Percentiles rank a stretch among this genome's conserved stretches.
Conservation (phyloP, 2,797 vertebrate genomes). For the Pogoniulus pusillus region DNA sequence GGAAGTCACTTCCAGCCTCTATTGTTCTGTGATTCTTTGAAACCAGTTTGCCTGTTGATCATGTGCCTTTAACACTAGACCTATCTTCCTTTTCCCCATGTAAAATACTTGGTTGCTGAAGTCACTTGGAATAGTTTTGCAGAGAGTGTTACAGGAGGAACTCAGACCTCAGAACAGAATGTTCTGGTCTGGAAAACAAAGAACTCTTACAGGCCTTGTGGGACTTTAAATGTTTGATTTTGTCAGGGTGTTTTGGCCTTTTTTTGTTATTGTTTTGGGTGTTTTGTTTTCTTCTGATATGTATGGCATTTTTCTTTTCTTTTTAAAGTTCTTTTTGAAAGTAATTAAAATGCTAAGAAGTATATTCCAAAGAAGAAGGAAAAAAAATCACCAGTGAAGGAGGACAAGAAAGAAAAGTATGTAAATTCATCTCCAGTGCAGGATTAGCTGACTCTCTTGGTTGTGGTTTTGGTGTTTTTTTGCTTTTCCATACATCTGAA, state of each 20-base stretch:
- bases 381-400: background rate
- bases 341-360: background rate
- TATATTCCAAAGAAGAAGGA: background rate
- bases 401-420: background rate
- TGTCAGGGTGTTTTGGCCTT: background rate
- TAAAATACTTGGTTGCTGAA: background rate
- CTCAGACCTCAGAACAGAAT: background rate
- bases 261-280: background rate
- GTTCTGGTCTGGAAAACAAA: slow-evolving; percentile 19
- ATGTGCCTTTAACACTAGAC: background rate
- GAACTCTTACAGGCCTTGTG: background rate
- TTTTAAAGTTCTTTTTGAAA: background rate
- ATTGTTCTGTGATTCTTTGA: background rate
- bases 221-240: background rate
- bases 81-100: background rate
- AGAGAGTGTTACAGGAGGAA: background rate
- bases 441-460: background rate
- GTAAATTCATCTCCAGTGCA: background rate
- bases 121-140: background rate
- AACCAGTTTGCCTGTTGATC: background rate
- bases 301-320: background rate
- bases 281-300: background rate
- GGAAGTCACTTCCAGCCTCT: too few species aligned
- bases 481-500: background rate
- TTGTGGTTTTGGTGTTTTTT: background rate